Evolutionary conservation across 2,113 vertebrate species (phyloP).

Genomic region (Plecturocebus donacophilus): DNA sequence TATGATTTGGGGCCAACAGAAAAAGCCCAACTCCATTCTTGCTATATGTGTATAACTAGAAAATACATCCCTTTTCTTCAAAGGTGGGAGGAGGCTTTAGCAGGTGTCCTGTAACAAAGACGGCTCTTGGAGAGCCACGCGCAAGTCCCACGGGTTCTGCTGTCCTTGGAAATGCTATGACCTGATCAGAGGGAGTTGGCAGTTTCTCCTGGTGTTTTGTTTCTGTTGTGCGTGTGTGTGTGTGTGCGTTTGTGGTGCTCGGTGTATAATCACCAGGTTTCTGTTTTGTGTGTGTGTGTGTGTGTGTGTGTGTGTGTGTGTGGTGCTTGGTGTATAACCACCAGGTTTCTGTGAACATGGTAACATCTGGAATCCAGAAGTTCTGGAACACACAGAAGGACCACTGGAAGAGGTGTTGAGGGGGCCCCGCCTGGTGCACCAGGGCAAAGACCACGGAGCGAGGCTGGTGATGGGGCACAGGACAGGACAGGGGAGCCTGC

Average conservation of each 20-base stretch:
- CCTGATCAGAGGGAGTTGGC: not conserved
- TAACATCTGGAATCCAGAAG: not conserved
- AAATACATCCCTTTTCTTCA: not conserved
- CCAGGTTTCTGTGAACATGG: not conserved
- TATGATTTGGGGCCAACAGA: not conserved
- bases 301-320: too few species aligned
- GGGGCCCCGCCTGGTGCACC: too few species aligned
- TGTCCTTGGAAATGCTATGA: not conserved
- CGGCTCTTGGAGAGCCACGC: accelerated
- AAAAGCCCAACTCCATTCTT: not conserved
- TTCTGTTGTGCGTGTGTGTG: too few species aligned
- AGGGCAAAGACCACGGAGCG: not conserved
- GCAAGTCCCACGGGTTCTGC: accelerated
- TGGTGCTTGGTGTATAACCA: not conserved
- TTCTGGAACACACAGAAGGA: not conserved
- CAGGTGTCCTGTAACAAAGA: not conserved
- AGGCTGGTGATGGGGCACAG: not conserved
- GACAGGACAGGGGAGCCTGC: not conserved
- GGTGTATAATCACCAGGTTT: too few species aligned
- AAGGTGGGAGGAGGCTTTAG: not conserved
- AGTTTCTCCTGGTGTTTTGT: not conserved
- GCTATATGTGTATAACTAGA: not conserved
- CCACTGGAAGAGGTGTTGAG: too few species aligned
- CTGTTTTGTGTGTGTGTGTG: too few species aligned
- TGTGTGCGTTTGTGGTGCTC: too few species aligned